A percentile compares a stretch with the other conserved stretches of the same genome.
These are phyloP conservation scores for Heliconius hewitsoni DNA, from an alignment of 1,140 invertebrate species.

Conservation along the genomic window DNA sequence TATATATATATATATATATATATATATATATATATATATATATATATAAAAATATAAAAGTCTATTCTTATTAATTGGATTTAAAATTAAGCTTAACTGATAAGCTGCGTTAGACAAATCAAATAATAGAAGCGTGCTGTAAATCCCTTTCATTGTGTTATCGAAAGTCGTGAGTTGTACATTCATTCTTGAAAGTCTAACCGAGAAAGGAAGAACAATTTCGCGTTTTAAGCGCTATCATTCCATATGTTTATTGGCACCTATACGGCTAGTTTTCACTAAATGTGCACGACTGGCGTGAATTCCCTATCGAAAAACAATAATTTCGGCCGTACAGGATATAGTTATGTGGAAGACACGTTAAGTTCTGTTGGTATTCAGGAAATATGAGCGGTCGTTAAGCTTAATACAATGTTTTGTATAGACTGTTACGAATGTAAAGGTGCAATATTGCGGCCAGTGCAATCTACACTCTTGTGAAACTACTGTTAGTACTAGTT, in stretches of 20 bases:
- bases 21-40: too few species aligned
- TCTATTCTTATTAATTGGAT: slow-evolving; percentile 19
- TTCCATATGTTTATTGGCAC: slow-evolving; percentile 28
- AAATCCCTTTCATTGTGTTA: slow-evolving; percentile 55
- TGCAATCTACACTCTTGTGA: slow-evolving; percentile 53
- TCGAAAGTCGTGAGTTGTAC: slow-evolving; percentile 60
- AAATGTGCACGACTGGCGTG: slow-evolving; percentile 24
- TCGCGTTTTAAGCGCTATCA: slow-evolving; percentile 23
- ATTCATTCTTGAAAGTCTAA: slow-evolving; percentile 49
- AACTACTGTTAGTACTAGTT: slow-evolving; percentile 54
- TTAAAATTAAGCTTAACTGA: slow-evolving; percentile 30
- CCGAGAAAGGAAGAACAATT: slow-evolving; percentile 27
- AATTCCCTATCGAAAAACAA: slow-evolving; percentile 15
- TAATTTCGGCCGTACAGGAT: slow-evolving; percentile 23
- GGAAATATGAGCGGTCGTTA: slow-evolving; percentile 36
- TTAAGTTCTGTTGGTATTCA: slow-evolving; percentile 21
- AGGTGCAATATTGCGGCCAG: slow-evolving; percentile 57
- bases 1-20: too few species aligned
- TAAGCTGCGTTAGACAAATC: slow-evolving; percentile 47
- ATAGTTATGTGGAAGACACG: slow-evolving; percentile 30
- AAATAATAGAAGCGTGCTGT: slow-evolving; percentile 53
- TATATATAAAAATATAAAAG: neutral
- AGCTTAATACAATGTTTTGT: slow-evolving; percentile 30
- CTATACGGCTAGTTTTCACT: slow-evolving; percentile 22
- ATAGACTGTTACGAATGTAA: slow-evolving; percentile 37